Base-by-base conservation (phyloP, 2,888 invertebrate species). In the Beris morrisii region DNA sequence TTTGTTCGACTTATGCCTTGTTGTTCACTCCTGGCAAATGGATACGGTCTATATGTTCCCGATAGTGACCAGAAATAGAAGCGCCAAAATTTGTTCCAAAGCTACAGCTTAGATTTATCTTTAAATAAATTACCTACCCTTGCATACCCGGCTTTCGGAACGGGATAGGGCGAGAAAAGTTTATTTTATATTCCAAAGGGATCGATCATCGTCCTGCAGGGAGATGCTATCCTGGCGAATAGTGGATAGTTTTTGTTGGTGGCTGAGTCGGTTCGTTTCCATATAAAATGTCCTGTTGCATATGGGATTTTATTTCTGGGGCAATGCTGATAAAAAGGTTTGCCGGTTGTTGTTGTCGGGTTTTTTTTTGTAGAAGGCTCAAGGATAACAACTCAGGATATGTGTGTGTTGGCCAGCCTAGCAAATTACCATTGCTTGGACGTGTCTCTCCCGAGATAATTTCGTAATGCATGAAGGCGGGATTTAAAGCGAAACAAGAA, bases 391-490 rank as follows among this genome's bases (percentile, higher is more conserved):
- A 3, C 22, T 22, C 22, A 6, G 56, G 56, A 43, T 38, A 38
- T 56, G 13, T 9, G 38, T 5, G 38, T 38, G 38, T 38, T 9
- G 7, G 38, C 38, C 38, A 38, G 22, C 2, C 22, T 15, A 43
- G 38, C 31, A 43, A 56, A 43, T 56, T 56, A 56, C 13, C 30
- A 56, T 43, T 43, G 56, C 38, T 43, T 11, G 56, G 43, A 56
- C 56, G 43, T 43, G 9, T 56, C 5, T 38, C 11, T 31, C 6
- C 12, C 56, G 15, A 56, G 56, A 56, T 56, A 56, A 56, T 43
- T 56, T 56, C 32, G 56, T 56, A n/a, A 56, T 56, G 56, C 56
- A 56, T 56, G 56, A 56, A 56, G 43, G 13, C 43, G 15, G 32
- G 32, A 13, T 12, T 22, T 22, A 22, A 22, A 22, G 22, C 22